Percentiles rank a stretch among this genome's conserved stretches.
Evolutionary conservation across 2,113 vertebrate species (phyloP).

Genomic region (Chaetorhynchus papuensis): DNA sequence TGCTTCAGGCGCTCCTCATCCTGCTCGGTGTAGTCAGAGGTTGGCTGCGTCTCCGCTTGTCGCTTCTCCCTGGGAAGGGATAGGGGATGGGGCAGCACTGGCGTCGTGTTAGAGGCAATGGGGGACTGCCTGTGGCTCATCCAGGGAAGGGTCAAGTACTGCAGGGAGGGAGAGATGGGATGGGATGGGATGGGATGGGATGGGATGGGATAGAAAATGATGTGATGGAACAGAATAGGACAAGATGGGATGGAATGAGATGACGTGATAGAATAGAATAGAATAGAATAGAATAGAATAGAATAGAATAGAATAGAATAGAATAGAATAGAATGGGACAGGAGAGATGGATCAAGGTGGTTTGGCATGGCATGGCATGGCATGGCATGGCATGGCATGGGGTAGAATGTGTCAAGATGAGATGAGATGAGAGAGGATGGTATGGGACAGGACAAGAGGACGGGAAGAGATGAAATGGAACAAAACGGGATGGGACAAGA

Average conservation of each 20-base stretch:
- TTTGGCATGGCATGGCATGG: too few species aligned
- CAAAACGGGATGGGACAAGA: accelerated
- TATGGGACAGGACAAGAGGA: accelerated
- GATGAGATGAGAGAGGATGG: not conserved
- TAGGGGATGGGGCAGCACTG: accelerated
- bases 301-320: too few species aligned
- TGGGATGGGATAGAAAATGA: too few species aligned
- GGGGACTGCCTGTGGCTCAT: not conserved
- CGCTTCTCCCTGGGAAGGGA: conserved; percentile 80
- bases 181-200: not conserved
- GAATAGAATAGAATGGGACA: not conserved
- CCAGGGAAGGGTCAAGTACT: not conserved
- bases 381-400: too few species aligned
- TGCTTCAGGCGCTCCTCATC: conserved; percentile 79
- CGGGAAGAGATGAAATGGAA: not conserved
- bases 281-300: too few species aligned
- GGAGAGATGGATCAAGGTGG: not conserved
- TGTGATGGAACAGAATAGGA: too few species aligned
- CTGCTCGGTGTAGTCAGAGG: conserved; percentile 80
- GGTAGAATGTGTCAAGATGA: too few species aligned
- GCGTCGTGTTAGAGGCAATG: accelerated
- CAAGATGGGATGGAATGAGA: too few species aligned
- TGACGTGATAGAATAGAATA: too few species aligned
- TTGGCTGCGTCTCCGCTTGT: conserved; percentile 74
- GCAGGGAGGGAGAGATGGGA: not conserved